Base-by-base conservation (phyloP, 1,140 invertebrate species). In the Ericerus pela region DNA sequence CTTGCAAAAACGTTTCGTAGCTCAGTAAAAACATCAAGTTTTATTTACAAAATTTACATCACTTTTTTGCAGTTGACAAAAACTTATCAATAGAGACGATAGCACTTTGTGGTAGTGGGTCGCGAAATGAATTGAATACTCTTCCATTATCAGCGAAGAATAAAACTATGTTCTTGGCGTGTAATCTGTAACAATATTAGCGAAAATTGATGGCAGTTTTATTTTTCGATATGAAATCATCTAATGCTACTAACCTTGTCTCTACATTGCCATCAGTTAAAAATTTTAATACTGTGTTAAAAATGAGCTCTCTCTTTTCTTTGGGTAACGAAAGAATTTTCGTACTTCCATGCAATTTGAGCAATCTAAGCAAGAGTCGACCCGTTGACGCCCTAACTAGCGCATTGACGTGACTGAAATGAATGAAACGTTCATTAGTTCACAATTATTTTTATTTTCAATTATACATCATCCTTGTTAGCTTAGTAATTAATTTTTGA, bases 191-290 rank as follows among this genome's bases (percentile, higher is more conserved):
- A n/a, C 68, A 57, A 63, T 31, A 65, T 60, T 57, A 59, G 30
- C 47, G 22, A 60, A 31, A 41, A 28, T 54, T 16, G 12, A 58
- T 18, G n/a, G 26, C 22, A 26, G 10, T 58, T 30, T 11, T 54
- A 31, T 55, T 24, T 53, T 22, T 41, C 20, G 10, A 31, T 58
- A 51, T 47, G 2, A 28, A 26, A 30, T 33, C 18, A 41, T 4
- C 31, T 11, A 22, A 14, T 27, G 14, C 27, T 36, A 55, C 62
- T 70, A n/a, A 83, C 75, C 93, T 80, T 0, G 90, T 86, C 59
- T 92, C 86, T 18, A 88, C 75, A 66, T 82, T 88, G 12, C 87
- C 85, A 67, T 96, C 93, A 6, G 80, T 81, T 1, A 92, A 68
- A 57, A 93, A 78, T 62, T 86, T 85, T 0, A 89, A 85, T 2